Evolutionary conservation across 2,797 vertebrate genomes (phyloP).

Genomic region (Mormyrops boulengeri): DNA sequence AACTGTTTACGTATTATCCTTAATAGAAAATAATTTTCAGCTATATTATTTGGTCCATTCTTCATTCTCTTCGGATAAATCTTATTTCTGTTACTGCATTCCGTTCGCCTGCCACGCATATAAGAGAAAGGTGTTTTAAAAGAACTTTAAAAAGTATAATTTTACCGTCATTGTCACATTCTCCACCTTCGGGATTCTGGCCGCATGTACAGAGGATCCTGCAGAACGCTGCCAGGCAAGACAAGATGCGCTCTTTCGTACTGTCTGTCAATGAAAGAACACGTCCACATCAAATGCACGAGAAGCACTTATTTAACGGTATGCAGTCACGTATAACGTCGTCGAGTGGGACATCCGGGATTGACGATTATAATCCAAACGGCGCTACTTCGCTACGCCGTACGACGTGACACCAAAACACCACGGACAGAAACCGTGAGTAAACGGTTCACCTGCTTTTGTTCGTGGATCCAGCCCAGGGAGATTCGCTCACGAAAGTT

Average conservation of each 20-base stretch:
- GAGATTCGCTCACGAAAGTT: neutral
- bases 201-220: neutral
- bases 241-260: neutral
- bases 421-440: neutral
- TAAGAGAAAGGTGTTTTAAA: neutral
- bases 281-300: neutral
- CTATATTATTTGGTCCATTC: neutral
- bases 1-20: neutral
- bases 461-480: neutral
- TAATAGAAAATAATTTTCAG: neutral
- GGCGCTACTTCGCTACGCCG: neutral
- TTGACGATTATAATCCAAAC: neutral
- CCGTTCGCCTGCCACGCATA: neutral
- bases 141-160: neutral
- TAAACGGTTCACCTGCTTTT: neutral
- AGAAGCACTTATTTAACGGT: neutral
- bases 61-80: neutral
- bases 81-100: neutral
- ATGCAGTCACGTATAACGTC: neutral
- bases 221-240: neutral
- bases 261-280: neutral
- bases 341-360: neutral
- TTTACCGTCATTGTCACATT: neutral
- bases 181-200: neutral
- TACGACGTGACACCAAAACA: neutral